Evolutionary conservation across 2,113 vertebrate species (phyloP).

Genomic region (Gnathonemus echidnorhynchus): DNA sequence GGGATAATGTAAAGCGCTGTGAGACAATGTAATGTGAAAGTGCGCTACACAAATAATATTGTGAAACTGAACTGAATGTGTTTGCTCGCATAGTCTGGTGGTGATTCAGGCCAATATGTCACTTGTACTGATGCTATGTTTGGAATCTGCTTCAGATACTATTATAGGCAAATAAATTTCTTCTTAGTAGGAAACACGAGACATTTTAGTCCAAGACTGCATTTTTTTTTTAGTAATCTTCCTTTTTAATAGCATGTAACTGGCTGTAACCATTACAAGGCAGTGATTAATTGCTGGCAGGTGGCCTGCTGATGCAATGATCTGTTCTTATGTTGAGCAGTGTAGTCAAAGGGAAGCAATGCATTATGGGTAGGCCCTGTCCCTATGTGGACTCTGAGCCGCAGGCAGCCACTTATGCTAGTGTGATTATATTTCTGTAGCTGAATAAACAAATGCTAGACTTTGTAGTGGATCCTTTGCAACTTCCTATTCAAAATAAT

Average conservation of each 20-base stretch:
- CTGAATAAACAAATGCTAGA: background rate
- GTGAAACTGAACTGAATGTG: background rate
- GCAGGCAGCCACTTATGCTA: too few relatives aligned
- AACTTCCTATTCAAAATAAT: background rate
- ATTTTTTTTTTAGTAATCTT: background rate
- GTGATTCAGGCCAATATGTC: background rate
- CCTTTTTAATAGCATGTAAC: background rate
- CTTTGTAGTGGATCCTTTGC: background rate
- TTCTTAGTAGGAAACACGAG: background rate
- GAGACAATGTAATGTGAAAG: background rate
- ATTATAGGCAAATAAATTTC: background rate
- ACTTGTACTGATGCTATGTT: background rate
- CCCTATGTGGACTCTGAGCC: background rate
- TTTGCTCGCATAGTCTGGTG: background rate
- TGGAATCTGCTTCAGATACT: background rate
- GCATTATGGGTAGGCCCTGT: background rate
- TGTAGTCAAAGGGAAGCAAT: background rate
- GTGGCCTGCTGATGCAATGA: slow-evolving; percentile 11
- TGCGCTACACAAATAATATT: background rate
- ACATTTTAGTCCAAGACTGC: background rate
- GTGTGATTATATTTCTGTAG: background rate
- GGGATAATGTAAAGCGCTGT: background rate
- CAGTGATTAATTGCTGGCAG: slow-evolving; percentile 23
- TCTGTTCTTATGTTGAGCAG: background rate
- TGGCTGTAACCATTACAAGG: background rate